Evolutionary conservation across 2,797 vertebrate species (phyloP).

Genomic region (Echeneis naucrates): DNA sequence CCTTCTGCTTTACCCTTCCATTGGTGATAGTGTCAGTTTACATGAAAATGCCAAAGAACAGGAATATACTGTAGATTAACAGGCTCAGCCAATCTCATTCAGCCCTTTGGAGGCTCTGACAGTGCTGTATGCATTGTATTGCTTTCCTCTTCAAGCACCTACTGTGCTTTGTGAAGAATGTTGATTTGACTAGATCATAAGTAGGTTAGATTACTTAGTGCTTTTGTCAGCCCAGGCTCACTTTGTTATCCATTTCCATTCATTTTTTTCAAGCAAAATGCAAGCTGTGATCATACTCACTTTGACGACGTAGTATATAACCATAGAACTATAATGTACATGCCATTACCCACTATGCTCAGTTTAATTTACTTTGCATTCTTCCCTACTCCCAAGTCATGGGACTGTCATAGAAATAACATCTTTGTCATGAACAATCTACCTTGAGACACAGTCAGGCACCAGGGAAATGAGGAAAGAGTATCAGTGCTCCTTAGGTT

Average conservation of each 20-base stretch:
- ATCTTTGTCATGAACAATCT: constrained; percentile 42
- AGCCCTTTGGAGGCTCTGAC: constrained; percentile 36
- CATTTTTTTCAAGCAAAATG: constrained; percentile 4
- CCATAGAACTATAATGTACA: constrained; percentile 23
- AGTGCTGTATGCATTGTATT: constrained; percentile 34
- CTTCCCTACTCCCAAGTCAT: constrained; percentile 15
- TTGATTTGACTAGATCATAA: constrained; percentile 61
- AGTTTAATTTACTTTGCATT: constrained; percentile 32
- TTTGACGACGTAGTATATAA: constrained; percentile 43
- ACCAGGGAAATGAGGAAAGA: constrained; percentile 27
- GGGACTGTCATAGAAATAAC: constrained; percentile 20
- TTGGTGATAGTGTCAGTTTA: constrained; percentile 57
- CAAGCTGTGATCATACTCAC: constrained; percentile 55
- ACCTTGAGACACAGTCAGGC: constrained; percentile 24
- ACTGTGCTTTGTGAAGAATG: constrained; percentile 57
- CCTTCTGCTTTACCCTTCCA: constrained; percentile 45
- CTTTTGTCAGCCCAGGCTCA: constrained; percentile 40
- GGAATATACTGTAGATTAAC: constrained; percentile 57
- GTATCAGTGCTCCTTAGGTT: constrained; percentile 5
- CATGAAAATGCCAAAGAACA: constrained; percentile 65
- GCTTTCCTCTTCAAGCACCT: constrained; percentile 49
- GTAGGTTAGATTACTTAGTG: constrained; percentile 60
- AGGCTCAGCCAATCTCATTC: constrained; percentile 36
- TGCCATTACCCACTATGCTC: constrained; percentile 24
- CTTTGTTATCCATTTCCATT: constrained; percentile 37